These are phyloP conservation scores for Rhogogaster chlorosoma DNA, from an alignment of 2,888 invertebrate genomes.

Conservation along the genomic window DNA sequence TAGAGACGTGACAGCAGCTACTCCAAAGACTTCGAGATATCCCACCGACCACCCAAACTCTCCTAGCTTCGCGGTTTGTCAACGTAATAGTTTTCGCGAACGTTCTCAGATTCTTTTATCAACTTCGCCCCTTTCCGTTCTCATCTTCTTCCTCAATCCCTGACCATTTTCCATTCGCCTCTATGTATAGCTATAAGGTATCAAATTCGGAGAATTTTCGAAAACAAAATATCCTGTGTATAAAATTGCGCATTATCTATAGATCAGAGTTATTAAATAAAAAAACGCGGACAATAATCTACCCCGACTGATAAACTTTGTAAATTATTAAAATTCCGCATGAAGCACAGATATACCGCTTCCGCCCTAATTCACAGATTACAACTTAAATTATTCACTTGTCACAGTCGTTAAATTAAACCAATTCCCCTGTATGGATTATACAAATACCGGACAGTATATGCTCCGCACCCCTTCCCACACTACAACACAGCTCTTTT, in stretches of 20 bases:
- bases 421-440: slow-evolving; percentile 27
- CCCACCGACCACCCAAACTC: slow-evolving; percentile 15
- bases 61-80: slow-evolving; percentile 41
- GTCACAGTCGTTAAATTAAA: slow-evolving; percentile 21
- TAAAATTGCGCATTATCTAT: no score
- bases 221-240: neutral
- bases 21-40: slow-evolving; percentile 38
- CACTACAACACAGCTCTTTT: neutral
- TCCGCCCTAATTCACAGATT: slow-evolving; percentile 19
- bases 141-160: neutral
- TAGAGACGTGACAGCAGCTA: slow-evolving; percentile 49
- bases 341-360: no score
- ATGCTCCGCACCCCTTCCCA: neutral
- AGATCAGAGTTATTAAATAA: neutral
- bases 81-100: slow-evolving; percentile 47
- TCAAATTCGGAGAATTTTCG: neutral
- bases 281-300: neutral
- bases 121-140: neutral
- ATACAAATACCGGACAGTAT: neutral
- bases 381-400: neutral
- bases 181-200: neutral
- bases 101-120: slow-evolving; percentile 46
- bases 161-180: neutral
- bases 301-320: neutral
- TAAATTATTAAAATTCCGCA: slow-evolving; percentile 6